phyloP scores from a whole-genome alignment of 2,888 invertebrate genomes.

The Strigamia maritima region DNA sequence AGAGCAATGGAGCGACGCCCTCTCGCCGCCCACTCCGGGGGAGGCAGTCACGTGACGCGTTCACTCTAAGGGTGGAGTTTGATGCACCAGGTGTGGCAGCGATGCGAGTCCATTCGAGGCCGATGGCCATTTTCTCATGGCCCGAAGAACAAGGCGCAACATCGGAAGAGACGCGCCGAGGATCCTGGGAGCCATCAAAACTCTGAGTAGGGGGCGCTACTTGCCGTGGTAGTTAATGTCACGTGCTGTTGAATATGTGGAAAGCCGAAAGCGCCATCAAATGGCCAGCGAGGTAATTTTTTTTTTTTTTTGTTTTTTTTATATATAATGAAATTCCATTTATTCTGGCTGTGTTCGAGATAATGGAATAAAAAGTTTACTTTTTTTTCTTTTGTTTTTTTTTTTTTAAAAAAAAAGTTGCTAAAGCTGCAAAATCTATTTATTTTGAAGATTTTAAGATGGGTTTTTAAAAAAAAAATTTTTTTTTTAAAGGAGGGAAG shows the following conservation, averaged over 20 bases:
- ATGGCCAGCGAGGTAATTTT: no score
- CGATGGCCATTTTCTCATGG: slow-evolving; percentile 4
- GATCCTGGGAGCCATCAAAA: neutral
- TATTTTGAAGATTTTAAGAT: no score
- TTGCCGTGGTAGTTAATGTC: neutral
- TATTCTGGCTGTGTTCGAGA: no score
- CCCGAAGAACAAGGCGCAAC: neutral
- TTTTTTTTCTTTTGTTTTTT: no score
- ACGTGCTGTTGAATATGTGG: neutral
- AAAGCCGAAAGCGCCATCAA: no score
- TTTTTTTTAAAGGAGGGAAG: no score
- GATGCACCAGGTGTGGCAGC: neutral
- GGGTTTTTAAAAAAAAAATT: no score
- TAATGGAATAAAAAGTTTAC: no score
- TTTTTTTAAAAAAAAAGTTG: no score
- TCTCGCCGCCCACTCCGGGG: slow-evolving; percentile 8
- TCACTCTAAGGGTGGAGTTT: neutral
- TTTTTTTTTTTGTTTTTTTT: no score
- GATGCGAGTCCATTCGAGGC: neutral
- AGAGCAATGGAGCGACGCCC: neutral
- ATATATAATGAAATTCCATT: no score
- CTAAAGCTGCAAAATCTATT: no score
- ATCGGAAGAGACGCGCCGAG: neutral
- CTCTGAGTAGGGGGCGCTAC: neutral
- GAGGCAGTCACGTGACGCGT: neutral